Percentiles rank a stretch among this genome's conserved stretches.
These are phyloP conservation scores for Eupeodes corollae DNA, from an alignment of 1,140 invertebrate genomes.

Conservation along the genomic window DNA sequence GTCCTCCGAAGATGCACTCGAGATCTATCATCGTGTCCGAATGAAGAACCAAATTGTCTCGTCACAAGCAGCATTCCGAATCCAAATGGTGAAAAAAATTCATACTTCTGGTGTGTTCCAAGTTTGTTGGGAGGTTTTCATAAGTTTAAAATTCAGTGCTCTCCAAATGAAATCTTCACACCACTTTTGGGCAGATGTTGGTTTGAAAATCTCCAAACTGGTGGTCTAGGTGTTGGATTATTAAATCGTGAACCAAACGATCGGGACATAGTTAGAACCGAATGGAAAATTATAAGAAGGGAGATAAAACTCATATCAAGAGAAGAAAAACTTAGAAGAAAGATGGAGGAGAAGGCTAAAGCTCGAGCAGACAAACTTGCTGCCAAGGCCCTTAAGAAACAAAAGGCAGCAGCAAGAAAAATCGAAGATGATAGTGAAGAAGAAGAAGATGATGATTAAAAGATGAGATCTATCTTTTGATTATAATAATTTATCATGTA, in stretches of 20 bases:
- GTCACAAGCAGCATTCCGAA: slow-evolving; percentile 11
- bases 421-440: too few species aligned
- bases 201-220: slow-evolving; percentile 24
- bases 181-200: slow-evolving; percentile 14
- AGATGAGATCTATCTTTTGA: too few species aligned
- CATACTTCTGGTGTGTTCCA: slow-evolving; percentile 23
- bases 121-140: slow-evolving; percentile 14
- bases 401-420: too few species aligned
- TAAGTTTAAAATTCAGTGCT: slow-evolving; percentile 25
- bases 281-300: slow-evolving; percentile 22
- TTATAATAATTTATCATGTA: too few species aligned
- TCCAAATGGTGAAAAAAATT: slow-evolving; percentile 14
- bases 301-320: slow-evolving; percentile 23
- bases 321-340: slow-evolving; percentile 18
- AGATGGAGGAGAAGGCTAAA: slow-evolving; percentile 22
- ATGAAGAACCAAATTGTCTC: slow-evolving; percentile 14
- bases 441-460: too few species aligned
- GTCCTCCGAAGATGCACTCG: slow-evolving; percentile 15
- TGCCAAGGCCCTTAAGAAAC: slow-evolving; percentile 21
- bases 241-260: slow-evolving; percentile 11
- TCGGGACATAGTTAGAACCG: slow-evolving; percentile 22
- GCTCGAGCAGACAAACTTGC: slow-evolving; percentile 23
- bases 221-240: slow-evolving; percentile 8
- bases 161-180: slow-evolving; percentile 16
- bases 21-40: slow-evolving; percentile 18